Evolutionary conservation across 1,140 invertebrate species (phyloP).

Genomic region (Drosophila paulistorum): DNA sequence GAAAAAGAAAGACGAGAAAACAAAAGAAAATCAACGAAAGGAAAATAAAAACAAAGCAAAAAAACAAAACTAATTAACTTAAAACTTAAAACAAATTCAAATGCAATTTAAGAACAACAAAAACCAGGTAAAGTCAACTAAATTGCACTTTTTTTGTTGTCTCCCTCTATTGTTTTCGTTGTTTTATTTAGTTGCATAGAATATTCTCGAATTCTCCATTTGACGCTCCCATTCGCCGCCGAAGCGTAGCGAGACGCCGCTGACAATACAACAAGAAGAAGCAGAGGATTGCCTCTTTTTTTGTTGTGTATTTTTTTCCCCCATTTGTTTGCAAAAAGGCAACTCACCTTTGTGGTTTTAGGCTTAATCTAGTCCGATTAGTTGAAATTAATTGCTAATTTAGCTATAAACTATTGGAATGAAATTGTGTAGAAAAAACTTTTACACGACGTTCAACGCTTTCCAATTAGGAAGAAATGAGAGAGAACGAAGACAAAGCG

Average conservation of each 20-base stretch:
- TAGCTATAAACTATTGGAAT: neutral
- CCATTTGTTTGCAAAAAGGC: neutral
- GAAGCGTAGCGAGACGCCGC: conserved; percentile 1
- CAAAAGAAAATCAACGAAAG: conserved; percentile 22
- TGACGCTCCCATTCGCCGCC: neutral
- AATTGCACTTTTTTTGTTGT: neutral
- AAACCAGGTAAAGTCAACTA: neutral
- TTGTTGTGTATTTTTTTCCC: neutral
- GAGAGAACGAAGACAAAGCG: neutral
- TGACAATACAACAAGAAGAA: neutral
- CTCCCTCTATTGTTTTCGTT: neutral
- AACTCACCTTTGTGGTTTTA: neutral
- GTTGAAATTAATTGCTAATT: neutral
- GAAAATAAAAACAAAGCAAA: conserved; percentile 39
- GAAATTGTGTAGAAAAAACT: neutral
- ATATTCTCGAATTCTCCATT: conserved; percentile 2
- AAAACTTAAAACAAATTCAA: conserved; percentile 34
- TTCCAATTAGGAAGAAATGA: neutral
- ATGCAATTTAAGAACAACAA: conserved; percentile 10
- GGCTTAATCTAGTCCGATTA: neutral
- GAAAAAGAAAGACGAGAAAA: conserved; percentile 34
- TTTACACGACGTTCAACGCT: neutral
- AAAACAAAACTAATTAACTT: conserved; percentile 34
- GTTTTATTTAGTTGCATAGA: neutral
- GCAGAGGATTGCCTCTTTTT: neutral